Evolutionary conservation across 2,113 vertebrate species (phyloP).

Genomic region (Panurus biarmicus): DNA sequence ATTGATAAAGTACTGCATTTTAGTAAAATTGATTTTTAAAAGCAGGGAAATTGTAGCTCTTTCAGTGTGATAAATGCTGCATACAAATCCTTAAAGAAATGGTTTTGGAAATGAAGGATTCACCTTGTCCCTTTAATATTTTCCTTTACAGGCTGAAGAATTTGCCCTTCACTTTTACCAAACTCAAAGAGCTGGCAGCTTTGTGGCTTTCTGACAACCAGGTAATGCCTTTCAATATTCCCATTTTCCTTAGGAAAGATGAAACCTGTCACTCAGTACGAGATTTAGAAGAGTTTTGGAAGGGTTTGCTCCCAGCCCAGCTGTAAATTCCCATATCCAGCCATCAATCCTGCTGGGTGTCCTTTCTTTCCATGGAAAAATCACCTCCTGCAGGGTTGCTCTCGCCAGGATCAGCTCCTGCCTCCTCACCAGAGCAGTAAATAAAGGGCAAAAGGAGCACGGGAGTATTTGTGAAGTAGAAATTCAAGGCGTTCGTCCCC

Average conservation of each 20-base stretch:
- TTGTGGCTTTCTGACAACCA: constrained; percentile 99
- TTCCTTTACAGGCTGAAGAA: constrained; percentile 86
- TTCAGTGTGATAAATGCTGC: not conserved
- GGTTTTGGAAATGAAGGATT: not conserved
- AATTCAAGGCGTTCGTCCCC: not conserved
- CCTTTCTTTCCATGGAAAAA: not conserved
- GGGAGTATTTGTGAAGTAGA: not conserved
- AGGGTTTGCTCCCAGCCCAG: not conserved
- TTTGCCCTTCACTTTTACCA: constrained; percentile 96
- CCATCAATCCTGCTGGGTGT: not conserved
- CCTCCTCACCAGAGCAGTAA: not conserved
- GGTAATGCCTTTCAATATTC: constrained; percentile 68
- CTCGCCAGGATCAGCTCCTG: not conserved
- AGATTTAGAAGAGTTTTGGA: not conserved
- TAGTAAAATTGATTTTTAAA: not conserved
- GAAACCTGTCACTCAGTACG: not conserved
- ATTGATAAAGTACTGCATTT: not conserved
- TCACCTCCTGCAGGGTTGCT: not conserved
- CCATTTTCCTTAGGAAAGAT: not conserved
- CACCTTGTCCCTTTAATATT: not conserved
- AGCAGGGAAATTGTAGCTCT: not conserved
- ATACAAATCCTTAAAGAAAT: not conserved
- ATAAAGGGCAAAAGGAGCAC: not conserved
- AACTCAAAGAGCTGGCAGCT: constrained; percentile 96
- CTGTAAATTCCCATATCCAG: not conserved